These are phyloP conservation scores for Nothocercus nigrocapillus DNA, from an alignment of 2,113 vertebrate species.

Conservation along the genomic window DNA sequence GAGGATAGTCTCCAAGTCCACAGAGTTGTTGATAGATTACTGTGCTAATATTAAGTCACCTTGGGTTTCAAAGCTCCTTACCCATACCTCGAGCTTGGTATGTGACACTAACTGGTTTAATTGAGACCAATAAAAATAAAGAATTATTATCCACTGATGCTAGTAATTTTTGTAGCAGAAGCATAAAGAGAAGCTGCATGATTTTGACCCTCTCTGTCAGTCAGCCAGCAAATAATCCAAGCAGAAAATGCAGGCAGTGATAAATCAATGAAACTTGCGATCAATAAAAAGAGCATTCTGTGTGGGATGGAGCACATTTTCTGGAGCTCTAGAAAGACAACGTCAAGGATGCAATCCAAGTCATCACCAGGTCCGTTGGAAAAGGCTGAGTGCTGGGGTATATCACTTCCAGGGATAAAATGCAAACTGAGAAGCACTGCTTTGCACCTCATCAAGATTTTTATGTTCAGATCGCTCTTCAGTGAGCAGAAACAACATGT, in stretches of 20 bases:
- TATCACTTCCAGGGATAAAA: neutral
- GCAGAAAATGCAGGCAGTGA: constrained; percentile 4
- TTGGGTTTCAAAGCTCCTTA: neutral
- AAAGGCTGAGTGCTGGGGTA: neutral
- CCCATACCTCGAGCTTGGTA: neutral
- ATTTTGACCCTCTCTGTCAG: neutral
- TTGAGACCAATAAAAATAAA: constrained; percentile 1
- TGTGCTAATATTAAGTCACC: neutral
- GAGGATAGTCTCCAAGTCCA: neutral
- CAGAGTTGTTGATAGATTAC: neutral
- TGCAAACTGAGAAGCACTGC: neutral
- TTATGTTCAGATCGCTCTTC: neutral
- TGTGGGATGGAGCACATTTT: neutral
- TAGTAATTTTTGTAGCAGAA: neutral
- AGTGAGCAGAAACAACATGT: neutral
- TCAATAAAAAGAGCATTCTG: constrained; percentile 1
- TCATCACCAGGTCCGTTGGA: neutral
- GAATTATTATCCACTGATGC: neutral
- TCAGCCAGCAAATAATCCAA: neutral
- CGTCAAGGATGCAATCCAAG: neutral
- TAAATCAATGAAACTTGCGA: constrained; percentile 35
- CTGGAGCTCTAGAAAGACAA: neutral
- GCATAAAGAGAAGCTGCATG: neutral
- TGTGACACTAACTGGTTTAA: neutral
- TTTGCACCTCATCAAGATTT: neutral